Evolutionary conservation across 1,140 invertebrate genomes (phyloP).

Genomic region (Rhyzopertha dominica): DNA sequence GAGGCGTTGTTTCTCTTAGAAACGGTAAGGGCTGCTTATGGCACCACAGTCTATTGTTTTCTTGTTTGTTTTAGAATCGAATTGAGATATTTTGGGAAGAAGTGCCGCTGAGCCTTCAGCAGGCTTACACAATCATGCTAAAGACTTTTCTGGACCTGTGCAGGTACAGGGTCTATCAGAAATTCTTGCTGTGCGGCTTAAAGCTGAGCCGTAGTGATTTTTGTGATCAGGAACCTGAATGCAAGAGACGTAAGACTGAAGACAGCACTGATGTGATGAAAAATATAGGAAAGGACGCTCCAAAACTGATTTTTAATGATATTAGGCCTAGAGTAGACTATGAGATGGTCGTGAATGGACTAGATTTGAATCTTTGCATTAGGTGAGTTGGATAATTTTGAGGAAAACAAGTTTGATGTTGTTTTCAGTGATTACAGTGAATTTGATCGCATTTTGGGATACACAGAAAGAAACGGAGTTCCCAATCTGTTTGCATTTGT

Average conservation of each 20-base stretch:
- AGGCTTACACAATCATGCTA: slow-evolving; percentile 34
- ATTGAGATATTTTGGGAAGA: slow-evolving; percentile 34
- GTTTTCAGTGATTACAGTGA: too few species aligned
- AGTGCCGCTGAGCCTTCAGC: slow-evolving; percentile 34
- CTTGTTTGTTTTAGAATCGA: slow-evolving; percentile 32
- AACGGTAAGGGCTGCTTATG: slow-evolving; percentile 26
- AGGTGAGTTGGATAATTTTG: too few species aligned
- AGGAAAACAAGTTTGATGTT: too few species aligned
- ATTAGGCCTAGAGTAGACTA: slow-evolving; percentile 1
- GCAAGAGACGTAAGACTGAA: slow-evolving; percentile 5
- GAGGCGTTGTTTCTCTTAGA: slow-evolving; percentile 43
- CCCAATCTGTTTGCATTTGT: too few species aligned
- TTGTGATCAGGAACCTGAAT: slow-evolving; percentile 8
- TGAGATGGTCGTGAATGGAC: slow-evolving; percentile 5
- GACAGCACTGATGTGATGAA: not conserved
- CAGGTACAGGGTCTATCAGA: slow-evolving; percentile 36
- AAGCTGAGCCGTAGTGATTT: slow-evolving; percentile 20
- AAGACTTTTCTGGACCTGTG: slow-evolving; percentile 19
- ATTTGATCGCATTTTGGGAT: too few species aligned
- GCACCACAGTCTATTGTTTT: slow-evolving; percentile 8
- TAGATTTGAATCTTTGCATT: too few species aligned
- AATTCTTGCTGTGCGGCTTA: slow-evolving; percentile 33
- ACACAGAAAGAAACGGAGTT: too few species aligned
- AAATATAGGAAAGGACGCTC: not conserved
- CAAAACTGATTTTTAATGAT: not conserved